Evolutionary conservation across 2,113 vertebrate genomes (phyloP).

Genomic region (Gymnorhina tibicen): DNA sequence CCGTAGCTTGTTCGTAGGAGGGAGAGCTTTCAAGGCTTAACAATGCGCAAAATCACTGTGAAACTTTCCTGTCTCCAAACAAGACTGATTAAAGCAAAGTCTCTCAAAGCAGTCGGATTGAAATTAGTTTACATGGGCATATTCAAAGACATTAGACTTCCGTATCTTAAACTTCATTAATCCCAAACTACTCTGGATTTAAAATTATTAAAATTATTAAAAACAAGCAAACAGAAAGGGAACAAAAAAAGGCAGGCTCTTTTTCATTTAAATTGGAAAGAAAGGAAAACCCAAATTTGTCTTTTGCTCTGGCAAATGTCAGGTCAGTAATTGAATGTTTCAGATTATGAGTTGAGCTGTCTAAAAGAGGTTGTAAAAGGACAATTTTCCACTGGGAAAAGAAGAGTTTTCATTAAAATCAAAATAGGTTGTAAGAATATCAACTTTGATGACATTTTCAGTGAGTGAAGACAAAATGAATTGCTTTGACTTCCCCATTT

Average conservation of each 20-base stretch:
- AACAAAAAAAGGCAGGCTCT: not conserved
- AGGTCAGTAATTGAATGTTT: slow-evolving; percentile 41
- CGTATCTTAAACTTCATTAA: not conserved
- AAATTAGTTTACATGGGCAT: not conserved
- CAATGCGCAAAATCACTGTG: not conserved
- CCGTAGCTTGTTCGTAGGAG: not conserved
- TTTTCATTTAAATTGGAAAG: slow-evolving; percentile 18
- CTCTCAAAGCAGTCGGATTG: not conserved
- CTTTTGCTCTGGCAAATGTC: slow-evolving; percentile 35
- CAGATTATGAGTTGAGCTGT: slow-evolving; percentile 23
- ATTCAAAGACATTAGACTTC: not conserved
- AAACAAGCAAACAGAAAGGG: not conserved
- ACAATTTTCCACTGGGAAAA: slow-evolving; percentile 15
- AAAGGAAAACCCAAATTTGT: not conserved
- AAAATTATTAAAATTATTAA: slow-evolving; percentile 2
- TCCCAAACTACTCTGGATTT: not conserved
- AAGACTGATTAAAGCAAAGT: not conserved
- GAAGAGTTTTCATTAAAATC: slow-evolving; percentile 45
- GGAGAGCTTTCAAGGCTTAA: not conserved
- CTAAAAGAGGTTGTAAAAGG: slow-evolving; percentile 21
- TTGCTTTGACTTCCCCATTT: slow-evolving; percentile 7
- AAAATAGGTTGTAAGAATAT: slow-evolving; percentile 22
- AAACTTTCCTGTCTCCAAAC: not conserved
- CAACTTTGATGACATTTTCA: slow-evolving; percentile 27
- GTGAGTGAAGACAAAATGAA: slow-evolving; percentile 19